Base-by-base conservation (phyloP, 2,888 invertebrate genomes). In the Perizoma flavofasciatum region DNA sequence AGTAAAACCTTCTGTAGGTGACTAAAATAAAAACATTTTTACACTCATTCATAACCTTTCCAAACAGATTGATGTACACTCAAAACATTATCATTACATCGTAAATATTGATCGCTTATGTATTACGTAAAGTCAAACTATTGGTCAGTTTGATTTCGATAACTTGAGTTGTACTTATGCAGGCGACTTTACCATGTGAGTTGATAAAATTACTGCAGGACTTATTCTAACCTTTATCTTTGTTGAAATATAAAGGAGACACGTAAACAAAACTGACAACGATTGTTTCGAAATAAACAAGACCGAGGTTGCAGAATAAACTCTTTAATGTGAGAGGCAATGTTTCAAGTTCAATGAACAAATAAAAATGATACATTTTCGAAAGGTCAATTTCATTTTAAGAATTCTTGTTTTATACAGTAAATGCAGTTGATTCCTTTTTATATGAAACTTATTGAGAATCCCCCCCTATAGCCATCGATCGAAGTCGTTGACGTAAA, bases 401-500 rank as follows among this genome's bases (percentile, higher is more conserved):
- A 45, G 44, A 44, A 44, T 43, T 45, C 22, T 49, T 52, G 32
- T 43, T 51, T 32, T 52, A 51, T 22, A 43, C 5, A 3, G 11
- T 11, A 8, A 43, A 51, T 43, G 22, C 46, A 39, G 10, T 52
- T 39, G 56, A 61, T 62, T 56, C 5, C 35, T 37, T 59, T 50
- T 49, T 49, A 6, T 35, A 44, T 47, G 35, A 45, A 60, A 45
- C 48, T 44, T 52, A 70, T 83, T 78, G 10, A 49, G 5, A 82
- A 77, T 74, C 70, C 80, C 78, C 75, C 73, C 79, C 69, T 79
- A 73, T 85, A 83, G 79, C 82, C 79, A 79, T 61, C 68, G 76
- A 82, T 82, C 73, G 74, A 61, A 55, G 49, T 50, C 51, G 61
- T 72, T 88, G 89, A 89, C 88, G 88, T 88, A 88, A 89, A 78